Base-by-base conservation (phyloP, 2,888 invertebrate genomes). In the Athripsodes cinereus region DNA sequence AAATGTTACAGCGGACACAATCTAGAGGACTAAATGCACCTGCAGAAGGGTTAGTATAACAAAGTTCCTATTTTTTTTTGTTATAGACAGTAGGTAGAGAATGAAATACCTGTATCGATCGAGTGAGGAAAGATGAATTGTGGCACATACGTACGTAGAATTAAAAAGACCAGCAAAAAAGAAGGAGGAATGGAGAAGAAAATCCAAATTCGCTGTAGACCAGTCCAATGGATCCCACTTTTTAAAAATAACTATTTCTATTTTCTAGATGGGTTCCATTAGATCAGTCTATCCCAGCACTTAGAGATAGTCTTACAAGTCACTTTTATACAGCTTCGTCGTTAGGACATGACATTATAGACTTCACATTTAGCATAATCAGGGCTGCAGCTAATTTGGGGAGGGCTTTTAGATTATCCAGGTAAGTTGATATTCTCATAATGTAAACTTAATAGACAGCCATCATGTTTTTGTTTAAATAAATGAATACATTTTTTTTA, bases 381-480 rank as follows among this genome's bases (percentile, higher is more conserved):
- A 68, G 82, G 1, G 83, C 81, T 0, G 78, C 80, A 1, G 73
- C 81, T 55, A 81, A 81, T 63, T 70, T 83, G 6, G 81, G 80
- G 2, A 71, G 78, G 21, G 82, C 81, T 6, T 83, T 81, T 63
- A 77, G 78, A 63, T 79, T 76, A 57, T 76, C 80, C 2, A 76
- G 74, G 75, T 78, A 63, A 65, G 71, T 66, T n/a, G n/a, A n/a
- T n/a, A n/a, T n/a, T n/a, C 2, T 50, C n/a, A n/a, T n/a, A n/a
- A n/a, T n/a, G n/a, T n/a, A n/a, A n/a, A n/a, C n/a, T n/a, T n/a
- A n/a, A n/a, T n/a, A n/a, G n/a, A n/a, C n/a, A n/a, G n/a, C n/a
- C n/a, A n/a, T n/a, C n/a, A n/a, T n/a, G n/a, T n/a, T n/a, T n/a
- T n/a, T n/a, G n/a, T n/a, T n/a, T n/a, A n/a, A n/a, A n/a, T n/a